Conservation (phyloP, 92 coral and sea anemone genomes). For the Phenganax subtilis region DNA sequence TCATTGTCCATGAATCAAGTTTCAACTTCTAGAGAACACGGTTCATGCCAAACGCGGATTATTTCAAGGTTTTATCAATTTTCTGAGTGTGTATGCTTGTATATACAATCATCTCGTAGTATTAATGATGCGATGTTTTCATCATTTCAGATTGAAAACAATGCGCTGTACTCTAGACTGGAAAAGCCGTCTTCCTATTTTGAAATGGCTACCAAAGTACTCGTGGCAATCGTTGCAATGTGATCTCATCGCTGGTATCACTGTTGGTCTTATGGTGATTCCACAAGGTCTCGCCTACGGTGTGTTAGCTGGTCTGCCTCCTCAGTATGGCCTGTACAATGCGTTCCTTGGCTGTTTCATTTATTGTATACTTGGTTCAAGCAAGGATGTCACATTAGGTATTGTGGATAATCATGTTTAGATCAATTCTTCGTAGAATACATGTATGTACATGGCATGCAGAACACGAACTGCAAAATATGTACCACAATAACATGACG, state of each 20-base stretch:
- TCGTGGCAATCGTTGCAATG: conserved; percentile 62
- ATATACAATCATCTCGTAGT: neutral
- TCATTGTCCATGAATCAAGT: neutral
- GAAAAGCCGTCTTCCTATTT: conserved; percentile 72
- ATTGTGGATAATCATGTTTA: too few relatives aligned
- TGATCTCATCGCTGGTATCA: conserved; percentile 88
- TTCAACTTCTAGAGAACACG: neutral
- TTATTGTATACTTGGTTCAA: conserved; percentile 88
- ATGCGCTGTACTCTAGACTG: conserved; percentile 33
- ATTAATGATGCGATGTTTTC: neutral
- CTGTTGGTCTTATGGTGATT: conserved; percentile 93
- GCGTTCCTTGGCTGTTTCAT: conserved; percentile 94
- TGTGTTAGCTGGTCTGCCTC: conserved; percentile 84
- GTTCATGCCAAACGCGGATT: neutral
- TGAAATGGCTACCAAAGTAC: conserved; percentile 74
- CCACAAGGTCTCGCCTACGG: conserved; percentile 98
- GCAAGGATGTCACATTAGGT: conserved; percentile 77
- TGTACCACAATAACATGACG: too few relatives aligned
- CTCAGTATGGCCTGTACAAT: conserved; percentile 84
- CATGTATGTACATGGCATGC: too few relatives aligned
- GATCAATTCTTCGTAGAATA: too few relatives aligned
- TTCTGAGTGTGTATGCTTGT: neutral
- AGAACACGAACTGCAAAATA: too few relatives aligned
- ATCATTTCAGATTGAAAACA: neutral
- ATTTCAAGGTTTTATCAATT: neutral